These are phyloP conservation scores for Chrysomela aeneicollis DNA, from an alignment of 2,888 invertebrate genomes.

Conservation along the genomic window DNA sequence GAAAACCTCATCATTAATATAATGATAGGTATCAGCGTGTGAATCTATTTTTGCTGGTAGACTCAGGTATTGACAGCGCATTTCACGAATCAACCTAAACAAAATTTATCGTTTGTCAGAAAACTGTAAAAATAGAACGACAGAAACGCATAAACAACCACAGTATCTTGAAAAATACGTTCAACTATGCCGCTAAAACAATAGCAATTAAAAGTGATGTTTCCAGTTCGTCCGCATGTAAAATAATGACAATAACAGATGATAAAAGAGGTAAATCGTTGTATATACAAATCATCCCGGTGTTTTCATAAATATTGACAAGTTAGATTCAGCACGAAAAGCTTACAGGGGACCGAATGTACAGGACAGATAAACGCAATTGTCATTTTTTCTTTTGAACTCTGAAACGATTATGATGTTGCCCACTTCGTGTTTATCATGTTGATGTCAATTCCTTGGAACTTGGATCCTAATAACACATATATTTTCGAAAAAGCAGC, in stretches of 20 bases:
- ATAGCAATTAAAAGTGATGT: background rate
- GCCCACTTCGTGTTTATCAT: no score
- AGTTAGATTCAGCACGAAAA: no score
- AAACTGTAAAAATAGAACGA: background rate
- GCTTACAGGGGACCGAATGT: no score
- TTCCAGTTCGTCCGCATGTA: background rate
- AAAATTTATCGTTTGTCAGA: constrained; percentile 7
- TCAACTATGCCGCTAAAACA: background rate
- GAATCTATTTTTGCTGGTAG: constrained; percentile 10
- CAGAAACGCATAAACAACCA: background rate
- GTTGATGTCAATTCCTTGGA: no score
- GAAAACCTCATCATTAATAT: background rate
- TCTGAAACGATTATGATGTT: no score
- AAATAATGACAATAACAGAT: background rate
- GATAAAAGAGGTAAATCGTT: background rate
- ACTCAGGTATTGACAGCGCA: constrained; percentile 13
- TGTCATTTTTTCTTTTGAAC: no score
- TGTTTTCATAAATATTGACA: background rate
- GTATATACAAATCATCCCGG: background rate
- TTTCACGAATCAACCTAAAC: background rate
- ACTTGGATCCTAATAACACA: no score
- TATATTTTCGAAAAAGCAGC: no score
- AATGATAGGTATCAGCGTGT: background rate
- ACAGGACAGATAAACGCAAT: no score
- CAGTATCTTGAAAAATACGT: background rate